Percentiles rank a stretch among this genome's conserved stretches.
Evolutionary conservation across 2,113 vertebrate genomes (phyloP).

Genomic region (Canis aureus): DNA sequence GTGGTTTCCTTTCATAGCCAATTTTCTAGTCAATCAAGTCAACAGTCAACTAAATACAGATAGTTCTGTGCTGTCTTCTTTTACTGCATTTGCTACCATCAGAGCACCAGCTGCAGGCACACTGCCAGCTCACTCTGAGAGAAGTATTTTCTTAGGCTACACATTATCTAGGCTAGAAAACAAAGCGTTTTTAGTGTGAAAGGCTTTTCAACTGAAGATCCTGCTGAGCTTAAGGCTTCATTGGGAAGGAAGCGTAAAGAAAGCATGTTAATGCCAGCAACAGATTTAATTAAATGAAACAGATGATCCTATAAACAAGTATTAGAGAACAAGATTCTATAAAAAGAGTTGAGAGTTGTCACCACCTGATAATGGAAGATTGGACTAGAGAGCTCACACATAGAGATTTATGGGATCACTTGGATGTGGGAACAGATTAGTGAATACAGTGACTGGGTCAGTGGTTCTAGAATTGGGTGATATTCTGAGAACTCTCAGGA

Average conservation of each 20-base stretch:
- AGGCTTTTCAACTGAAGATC: constrained; percentile 59
- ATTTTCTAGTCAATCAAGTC: constrained; percentile 15
- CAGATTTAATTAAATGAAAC: constrained; percentile 30
- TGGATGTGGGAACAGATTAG: not conserved
- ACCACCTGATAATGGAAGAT: not conserved
- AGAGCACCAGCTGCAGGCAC: not conserved
- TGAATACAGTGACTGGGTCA: not conserved
- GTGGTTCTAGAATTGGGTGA: not conserved
- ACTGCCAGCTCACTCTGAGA: constrained; percentile 30
- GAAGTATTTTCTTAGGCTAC: not conserved
- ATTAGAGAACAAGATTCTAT: not conserved
- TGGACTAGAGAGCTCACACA: not conserved
- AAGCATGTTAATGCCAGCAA: not conserved
- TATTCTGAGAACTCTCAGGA: not conserved
- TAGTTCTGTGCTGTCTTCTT: not conserved
- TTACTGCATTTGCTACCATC: not conserved
- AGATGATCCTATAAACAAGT: constrained; percentile 8
- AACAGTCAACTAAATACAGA: constrained; percentile 10
- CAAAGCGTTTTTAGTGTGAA: constrained; percentile 44
- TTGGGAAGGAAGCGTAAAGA: constrained; percentile 18
- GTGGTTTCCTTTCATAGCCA: not conserved
- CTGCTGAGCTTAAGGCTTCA: constrained; percentile 33
- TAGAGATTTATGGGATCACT: not conserved
- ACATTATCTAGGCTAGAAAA: constrained; percentile 44
- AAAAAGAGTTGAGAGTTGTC: constrained; percentile 10